Base-by-base conservation (phyloP, 2,113 vertebrate species). In the Cettia cetti region DNA sequence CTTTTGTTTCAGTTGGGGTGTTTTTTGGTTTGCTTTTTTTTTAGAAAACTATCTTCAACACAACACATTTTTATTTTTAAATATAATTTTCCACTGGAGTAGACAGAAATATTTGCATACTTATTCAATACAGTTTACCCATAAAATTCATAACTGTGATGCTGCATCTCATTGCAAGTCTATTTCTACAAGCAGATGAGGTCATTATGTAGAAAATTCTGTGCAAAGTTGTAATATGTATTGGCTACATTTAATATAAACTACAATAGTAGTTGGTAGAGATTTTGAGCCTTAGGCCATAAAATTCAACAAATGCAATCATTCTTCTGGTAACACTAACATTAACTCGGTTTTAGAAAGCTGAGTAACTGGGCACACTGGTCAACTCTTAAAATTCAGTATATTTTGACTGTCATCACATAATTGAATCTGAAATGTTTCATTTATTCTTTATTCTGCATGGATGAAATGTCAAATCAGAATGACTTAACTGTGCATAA, bases 171-270 rank as follows among this genome's bases (percentile, higher is more conserved):
- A 93, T 45, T 95, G 72, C 52, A 81, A 89, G 60, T 82, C 83
- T 93, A 60, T 93, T 92, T 78, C 76, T 86, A 89, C 68, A 83
- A 86, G 82, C 52, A 90, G 69, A 33, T 0, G 1, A 93, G 49
- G 76, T 90, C 76, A 92, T 95, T 96, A 95, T 57, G 40, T 61
- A 85, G 72, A 92, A 90, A 96, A 90, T 92, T 95, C 69, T 81
- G 40, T 76, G 81, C 60, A 86, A 89, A 95, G 72, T 81, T 90
- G 52, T 52, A 82, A 79, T 56, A 82, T 17, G 9, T 50, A 81
- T 84, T 90, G 79, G 72, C 40, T 90, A 90, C 80, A 60, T 92
- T 95, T 93, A 89, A 77, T 86, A 92, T 78, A 86, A 90, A 72
- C 40, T 84, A 15, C 79, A 89, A 92, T 56, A 93, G 44, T 82